A percentile compares a stretch with the other conserved stretches of the same genome.
These are phyloP conservation scores for Perccottus glenii DNA, from an alignment of 2,113 vertebrate genomes.

Conservation along the genomic window DNA sequence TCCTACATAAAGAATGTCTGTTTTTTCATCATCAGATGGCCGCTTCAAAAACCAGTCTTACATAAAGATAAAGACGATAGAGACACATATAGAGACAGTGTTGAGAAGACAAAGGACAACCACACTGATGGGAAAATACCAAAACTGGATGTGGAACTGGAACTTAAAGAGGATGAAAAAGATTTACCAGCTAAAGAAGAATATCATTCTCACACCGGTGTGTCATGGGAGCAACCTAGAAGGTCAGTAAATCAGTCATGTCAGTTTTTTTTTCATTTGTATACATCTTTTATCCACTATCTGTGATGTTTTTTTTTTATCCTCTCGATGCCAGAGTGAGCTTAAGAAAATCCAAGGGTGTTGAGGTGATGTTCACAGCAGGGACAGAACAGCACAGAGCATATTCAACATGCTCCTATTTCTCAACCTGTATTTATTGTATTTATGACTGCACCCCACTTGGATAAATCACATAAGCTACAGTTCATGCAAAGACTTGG, in stretches of 20 bases:
- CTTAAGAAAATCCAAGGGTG: conserved; percentile 31
- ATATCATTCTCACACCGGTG: conserved; percentile 6
- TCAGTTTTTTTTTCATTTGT: conserved; percentile 14
- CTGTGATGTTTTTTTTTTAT: conserved; percentile 25
- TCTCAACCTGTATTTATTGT: conserved; percentile 41
- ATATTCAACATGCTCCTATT: conserved; percentile 29
- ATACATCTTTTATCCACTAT: conserved; percentile 13
- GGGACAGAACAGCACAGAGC: conserved; percentile 21
- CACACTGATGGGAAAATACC: conserved; percentile 22
- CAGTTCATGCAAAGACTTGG: conserved; percentile 29
- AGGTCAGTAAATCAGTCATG: conserved; percentile 64
- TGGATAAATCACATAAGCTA: conserved; percentile 54
- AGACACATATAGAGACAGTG: conserved; percentile 10
- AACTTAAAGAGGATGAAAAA: conserved; percentile 42
- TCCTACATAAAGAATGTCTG: not conserved
- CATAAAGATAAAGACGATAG: conserved; percentile 10
- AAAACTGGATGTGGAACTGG: conserved; percentile 43
- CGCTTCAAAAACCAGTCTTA: conserved; percentile 30
- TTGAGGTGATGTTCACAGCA: conserved; percentile 44
- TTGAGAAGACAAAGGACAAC: conserved; percentile 15
- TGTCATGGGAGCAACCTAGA: conserved; percentile 66
- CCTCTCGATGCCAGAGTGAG: conserved; percentile 2
- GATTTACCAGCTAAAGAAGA: conserved; percentile 38
- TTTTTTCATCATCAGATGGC: conserved; percentile 47
- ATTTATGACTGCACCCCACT: conserved; percentile 30